Evolutionary conservation across 2,888 invertebrate species (phyloP).

Genomic region (Liopterus haemorrhoidalis): DNA sequence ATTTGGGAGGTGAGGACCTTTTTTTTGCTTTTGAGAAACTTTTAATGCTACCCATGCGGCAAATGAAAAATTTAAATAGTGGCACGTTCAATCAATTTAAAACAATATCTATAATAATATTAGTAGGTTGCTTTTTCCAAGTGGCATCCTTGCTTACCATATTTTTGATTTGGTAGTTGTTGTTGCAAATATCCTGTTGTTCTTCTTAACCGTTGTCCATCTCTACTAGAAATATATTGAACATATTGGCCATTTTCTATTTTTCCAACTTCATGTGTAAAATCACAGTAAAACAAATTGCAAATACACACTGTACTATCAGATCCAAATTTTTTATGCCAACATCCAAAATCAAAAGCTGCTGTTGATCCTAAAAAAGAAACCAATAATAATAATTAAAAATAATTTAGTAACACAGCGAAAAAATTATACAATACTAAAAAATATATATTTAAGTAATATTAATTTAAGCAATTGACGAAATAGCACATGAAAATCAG

Average conservation of each 20-base stretch:
- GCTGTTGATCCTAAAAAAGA: too few relatives aligned
- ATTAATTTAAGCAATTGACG: too few relatives aligned
- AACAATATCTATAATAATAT: neutral
- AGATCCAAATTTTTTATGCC: slow-evolving; percentile 34
- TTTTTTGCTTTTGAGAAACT: too few relatives aligned
- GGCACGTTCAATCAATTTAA: neutral
- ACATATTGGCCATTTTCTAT: slow-evolving; percentile 46
- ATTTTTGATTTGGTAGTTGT: neutral
- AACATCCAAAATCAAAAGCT: slow-evolving; percentile 30
- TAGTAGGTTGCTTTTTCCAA: neutral
- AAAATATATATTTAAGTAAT: too few relatives aligned
- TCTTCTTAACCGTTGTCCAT: slow-evolving; percentile 49
- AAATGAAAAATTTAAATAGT: neutral
- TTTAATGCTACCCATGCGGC: too few relatives aligned
- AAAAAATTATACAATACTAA: too few relatives aligned
- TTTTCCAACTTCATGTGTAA: slow-evolving; percentile 50
- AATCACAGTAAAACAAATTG: slow-evolving; percentile 64
- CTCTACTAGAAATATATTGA: slow-evolving; percentile 55
- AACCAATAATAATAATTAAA: too few relatives aligned
- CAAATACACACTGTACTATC: slow-evolving; percentile 61
- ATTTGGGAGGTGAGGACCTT: too few relatives aligned
- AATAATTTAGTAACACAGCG: too few relatives aligned
- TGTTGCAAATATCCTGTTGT: slow-evolving; percentile 17
- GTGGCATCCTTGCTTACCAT: slow-evolving; percentile 5
- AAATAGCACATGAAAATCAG: too few relatives aligned